Base-by-base conservation (phyloP, 2,888 invertebrate species). In the Campoletis raptor region DNA sequence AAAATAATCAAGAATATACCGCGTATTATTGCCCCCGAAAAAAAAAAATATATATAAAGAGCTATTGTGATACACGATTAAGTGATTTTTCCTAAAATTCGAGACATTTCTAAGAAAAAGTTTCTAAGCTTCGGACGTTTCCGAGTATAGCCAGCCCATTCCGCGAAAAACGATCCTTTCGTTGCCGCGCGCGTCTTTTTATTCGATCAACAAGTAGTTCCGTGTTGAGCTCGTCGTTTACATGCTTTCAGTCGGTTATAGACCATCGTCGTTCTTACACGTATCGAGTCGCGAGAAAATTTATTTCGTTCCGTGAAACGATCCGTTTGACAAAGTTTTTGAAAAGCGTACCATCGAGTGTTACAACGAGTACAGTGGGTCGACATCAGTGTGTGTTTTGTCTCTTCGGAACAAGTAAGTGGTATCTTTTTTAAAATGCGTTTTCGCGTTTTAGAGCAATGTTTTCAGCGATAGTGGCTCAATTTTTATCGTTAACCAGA, bases 201-300 rank as follows among this genome's bases (percentile, higher is more conserved):
- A 69, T 86, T 83, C 81, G 89, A 90, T 90, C 90, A 90, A 90
- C 90, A 90, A 90, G 90, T 90, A 88, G 90, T 89, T 85, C 48
- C 48, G 69, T 84, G 57, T 36, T 64, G 54, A 45, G 48, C 78
- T 80, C 81, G 76, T 78, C 10, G 37, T 54, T 64, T 66, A 78
- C 36, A 64, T 69, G 21, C 70, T 45, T 61, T 30, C 37, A 24
- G 52, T 64, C 57, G 70, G 40, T 40, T 48, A 30, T 52, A n/a
- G 42, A 3, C 15, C 61, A 4, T 37, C n/a, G 30, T 21, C 54
- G 15, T 52, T 52, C 48, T 21, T 18, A 64, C 40, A 8, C 45
- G n/a, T 7, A 24, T 6, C 21, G 30, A 15, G 37, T 40, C 18
- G 57, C 42, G 24, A 24, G 77, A 77, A 64, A 66, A 78, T 37